Base-by-base conservation (phyloP, 2,797 vertebrate genomes). In the Myotis myotis region DNA sequence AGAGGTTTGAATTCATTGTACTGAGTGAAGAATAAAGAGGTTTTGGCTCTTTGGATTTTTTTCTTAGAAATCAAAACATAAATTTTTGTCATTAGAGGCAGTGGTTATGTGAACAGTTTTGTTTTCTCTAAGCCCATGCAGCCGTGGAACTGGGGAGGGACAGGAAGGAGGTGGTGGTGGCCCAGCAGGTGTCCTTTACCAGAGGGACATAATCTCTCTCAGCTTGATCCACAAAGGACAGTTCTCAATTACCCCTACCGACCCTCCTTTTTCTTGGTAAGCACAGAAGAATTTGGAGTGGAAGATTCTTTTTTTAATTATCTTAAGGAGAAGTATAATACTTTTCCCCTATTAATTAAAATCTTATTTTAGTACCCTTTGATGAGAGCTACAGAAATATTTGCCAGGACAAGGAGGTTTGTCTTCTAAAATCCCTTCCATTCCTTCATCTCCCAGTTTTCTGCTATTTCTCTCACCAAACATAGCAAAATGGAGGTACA, bases 1-100 rank as follows among this genome's bases (percentile, higher is more conserved):
- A 72, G 22, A 71, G 5, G 13, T 78, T 92, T 82, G 70, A 80
- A 82, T 86, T 74, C 72, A 82, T 71, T 94, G n/a, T 78, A 86
- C 17, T 30, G 4, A 71, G 25, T 5, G 75, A 92, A 72, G 25
- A 51, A 70, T 38, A 72, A 47, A 62, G 66, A 75, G 23, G 22
- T 8, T 86, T 94, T 86, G 51, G 17, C 16, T 64, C 33, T 84
- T 51, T 17, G 41, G 9, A 53, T 20, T 55, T 49, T 70, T 81
- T 88, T 38, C 10, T 87, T 85, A 66, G 33, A 81, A 68, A 76
- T 75, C 5, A 64, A 49, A 86, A 64, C 55, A 71, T 38, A 79
- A n/a, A 23, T 55, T 70, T 89, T 70, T 72, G 44, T 22, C 22
- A 49, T 64, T 64, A 53, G 30, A 80, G 41, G 60, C 9, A 49